Evolutionary conservation across 2,113 vertebrate species (phyloP), one percentile per base, ranked within the genome.

Genomic region (Neolamprologus variostigma): DNA sequence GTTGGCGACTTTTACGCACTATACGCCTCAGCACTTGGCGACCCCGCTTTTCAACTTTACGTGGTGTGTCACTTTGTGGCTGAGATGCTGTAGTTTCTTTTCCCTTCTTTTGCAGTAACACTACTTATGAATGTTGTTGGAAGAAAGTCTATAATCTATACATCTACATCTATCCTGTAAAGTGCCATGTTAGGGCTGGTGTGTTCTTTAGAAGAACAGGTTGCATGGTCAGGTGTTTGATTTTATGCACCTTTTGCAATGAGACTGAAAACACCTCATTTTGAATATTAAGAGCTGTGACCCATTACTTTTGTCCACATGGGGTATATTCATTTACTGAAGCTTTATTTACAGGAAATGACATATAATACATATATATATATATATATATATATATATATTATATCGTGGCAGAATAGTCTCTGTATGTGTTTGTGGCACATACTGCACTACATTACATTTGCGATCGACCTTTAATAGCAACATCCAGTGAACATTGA

Each of bases 321-420:
- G 42, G 1, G 14, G 68, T 73, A 47, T 73, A 47, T 28, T 73
- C 1, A 0, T 17, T 47, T 73, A 17, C 21, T 47, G 68, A 73
- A 73, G 40, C 71, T 47, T 76, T 76, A 76, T 76, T 76, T 47
- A 28, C 40, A 76, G 9, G 71, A 76, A 47, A 76, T 47, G 8
- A 57, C 9, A 35, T 35, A 35, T 33, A 7, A 31, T 31, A 31
- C 7, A 7, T 31, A 31, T 28, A 28, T 28, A 28, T 28, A 9
- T 35, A 35, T 28, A 4, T 28, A 28, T 26, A 4, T 26, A 26
- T 28, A 28, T 28, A 28, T 28, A 28, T 28, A 28, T 6, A 71
- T 23, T 17, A 6, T 26, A 73, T 16, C 0, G 1, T 11, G 8
- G 40, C 0, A 11, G 40, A 73, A 10, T 4, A 17, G 9, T 45